Base-by-base conservation (phyloP, 1,140 invertebrate genomes). In the Saccostrea glomerata region DNA sequence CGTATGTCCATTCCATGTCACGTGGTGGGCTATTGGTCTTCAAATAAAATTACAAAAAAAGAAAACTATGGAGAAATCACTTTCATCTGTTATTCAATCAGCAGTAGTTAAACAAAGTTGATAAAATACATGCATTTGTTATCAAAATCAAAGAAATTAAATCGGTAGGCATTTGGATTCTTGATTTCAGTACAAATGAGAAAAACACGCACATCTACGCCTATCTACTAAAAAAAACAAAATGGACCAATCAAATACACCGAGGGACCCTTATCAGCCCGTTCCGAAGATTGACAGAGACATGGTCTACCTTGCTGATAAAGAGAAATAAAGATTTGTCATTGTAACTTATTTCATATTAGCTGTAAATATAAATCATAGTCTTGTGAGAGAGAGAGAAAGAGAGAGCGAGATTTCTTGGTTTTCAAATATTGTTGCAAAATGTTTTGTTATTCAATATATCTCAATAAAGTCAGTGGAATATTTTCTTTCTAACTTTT, bases 401-500 rank as follows among this genome's bases (percentile, higher is more conserved):
- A 87, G 86, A 87, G 86, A 87, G 73, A 87, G 86, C 83, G 73
- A 83, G 77, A 87, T 6, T 20, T 17, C n/a, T 63, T 63, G 58
- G 5, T 66, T 20, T 66, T 66, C 23, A 66, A 66, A 66, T 66
- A n/a, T 66, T 66, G 60, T 9, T 20, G 60, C 60, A 66, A 66
- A 20, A 23, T 66, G 23, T 66, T n/a, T n/a, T 77, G 6, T 77
- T 25, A 73, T 73, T 73, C 23, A 77, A 73, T 40, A 25, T 77
- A 77, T 77, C 70, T 36, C 70, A 30, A 12, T 77, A 30, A 40
- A 36, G 30, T 12, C 25, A 13, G 70, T 30, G 13, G 70, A 30
- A 30, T 36, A 30, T 77, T 36, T 36, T 23, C 20, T 66, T 66
- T 66, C 60, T n/a, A 47, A 47, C 47, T 47, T 66, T 66, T n/a